Conservation (phyloP, 2,888 invertebrate species). For the Drosophila prostipennis region DNA sequence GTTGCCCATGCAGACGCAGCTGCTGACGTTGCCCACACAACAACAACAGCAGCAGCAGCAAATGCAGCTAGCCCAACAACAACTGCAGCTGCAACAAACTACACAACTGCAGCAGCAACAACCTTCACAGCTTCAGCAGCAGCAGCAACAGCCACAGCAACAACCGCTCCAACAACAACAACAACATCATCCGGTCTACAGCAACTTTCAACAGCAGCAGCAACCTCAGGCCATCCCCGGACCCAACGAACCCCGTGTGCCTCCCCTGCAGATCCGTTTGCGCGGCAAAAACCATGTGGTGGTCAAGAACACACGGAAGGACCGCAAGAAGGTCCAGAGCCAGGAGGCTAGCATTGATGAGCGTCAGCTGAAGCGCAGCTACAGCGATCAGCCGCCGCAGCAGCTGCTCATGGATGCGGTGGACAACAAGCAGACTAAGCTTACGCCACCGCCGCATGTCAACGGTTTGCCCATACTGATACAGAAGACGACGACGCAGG, state of each 20-base stretch:
- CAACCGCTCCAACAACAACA: conserved; percentile 32
- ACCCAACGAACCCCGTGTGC: conserved; percentile 91
- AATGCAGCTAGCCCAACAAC: conserved; percentile 23
- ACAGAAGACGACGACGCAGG: conserved; percentile 52
- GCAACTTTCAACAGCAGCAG: conserved; percentile 48
- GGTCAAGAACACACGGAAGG: conserved; percentile 91
- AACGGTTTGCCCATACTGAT: conserved; percentile 66
- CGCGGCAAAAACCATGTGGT: conserved; percentile 92
- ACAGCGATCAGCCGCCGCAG: conserved; percentile 50
- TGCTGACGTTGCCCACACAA: conserved; percentile 41
- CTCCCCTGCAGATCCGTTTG: conserved; percentile 94
- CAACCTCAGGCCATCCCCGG: conserved; percentile 47
- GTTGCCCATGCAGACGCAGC: conserved; percentile 55
- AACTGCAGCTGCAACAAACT: conserved; percentile 33
- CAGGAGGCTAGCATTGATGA: conserved; percentile 66
- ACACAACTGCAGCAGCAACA: conserved; percentile 38
- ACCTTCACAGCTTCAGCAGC: conserved; percentile 37
- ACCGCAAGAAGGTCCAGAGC: conserved; percentile 85
- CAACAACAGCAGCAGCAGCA: conserved; percentile 45
- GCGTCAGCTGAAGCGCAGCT: conserved; percentile 72
- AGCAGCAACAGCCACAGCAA: conserved; percentile 42
- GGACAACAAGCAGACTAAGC: conserved; percentile 68
- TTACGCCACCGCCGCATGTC: conserved; percentile 54
- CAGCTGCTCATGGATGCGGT: conserved; percentile 36
- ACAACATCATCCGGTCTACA: conserved; percentile 48